Conservation (phyloP, 2,888 invertebrate genomes). For the Platynereis dumerilii region DNA sequence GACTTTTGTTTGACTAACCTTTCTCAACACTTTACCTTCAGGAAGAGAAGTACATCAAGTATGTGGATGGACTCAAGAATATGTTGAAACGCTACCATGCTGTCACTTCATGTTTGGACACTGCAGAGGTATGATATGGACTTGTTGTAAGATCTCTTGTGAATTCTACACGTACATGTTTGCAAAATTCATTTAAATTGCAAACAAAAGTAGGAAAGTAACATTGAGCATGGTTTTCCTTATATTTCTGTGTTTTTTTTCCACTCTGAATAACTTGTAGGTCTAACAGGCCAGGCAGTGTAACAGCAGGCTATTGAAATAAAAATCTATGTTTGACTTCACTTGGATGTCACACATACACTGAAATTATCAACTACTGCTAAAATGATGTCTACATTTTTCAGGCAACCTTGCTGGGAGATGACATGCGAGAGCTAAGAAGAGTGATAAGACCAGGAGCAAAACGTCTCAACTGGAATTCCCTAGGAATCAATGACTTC, state of each 20-base stretch:
- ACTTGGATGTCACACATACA: no score
- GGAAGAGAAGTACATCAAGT: conserved; percentile 63
- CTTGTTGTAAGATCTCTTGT: not conserved
- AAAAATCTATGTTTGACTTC: no score
- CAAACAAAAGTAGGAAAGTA: not conserved
- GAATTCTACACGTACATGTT: no score
- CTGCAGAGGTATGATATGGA: conserved; percentile 74
- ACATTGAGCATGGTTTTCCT: not conserved
- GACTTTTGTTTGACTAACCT: no score
- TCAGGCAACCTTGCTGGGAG: conserved; percentile 55
- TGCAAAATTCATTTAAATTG: no score
- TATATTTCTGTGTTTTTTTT: no score
- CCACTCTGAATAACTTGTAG: no score
- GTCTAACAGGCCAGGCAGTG: no score
- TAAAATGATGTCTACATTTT: no score
- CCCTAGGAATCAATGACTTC: conserved; percentile 81
- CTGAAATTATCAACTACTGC: no score
- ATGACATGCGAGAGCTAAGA: conserved; percentile 58
- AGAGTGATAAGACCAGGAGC: conserved; percentile 74
- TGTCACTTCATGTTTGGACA: conserved; percentile 72
- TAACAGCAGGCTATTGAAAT: no score
- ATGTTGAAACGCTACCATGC: conserved; percentile 66
- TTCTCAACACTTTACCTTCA: conserved; percentile 42
- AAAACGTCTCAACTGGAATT: conserved; percentile 84
- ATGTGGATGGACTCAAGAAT: conserved; percentile 60